phyloP scores from a whole-genome alignment of 1,140 invertebrate species.

The Stratiolaelaps scimitus region DNA sequence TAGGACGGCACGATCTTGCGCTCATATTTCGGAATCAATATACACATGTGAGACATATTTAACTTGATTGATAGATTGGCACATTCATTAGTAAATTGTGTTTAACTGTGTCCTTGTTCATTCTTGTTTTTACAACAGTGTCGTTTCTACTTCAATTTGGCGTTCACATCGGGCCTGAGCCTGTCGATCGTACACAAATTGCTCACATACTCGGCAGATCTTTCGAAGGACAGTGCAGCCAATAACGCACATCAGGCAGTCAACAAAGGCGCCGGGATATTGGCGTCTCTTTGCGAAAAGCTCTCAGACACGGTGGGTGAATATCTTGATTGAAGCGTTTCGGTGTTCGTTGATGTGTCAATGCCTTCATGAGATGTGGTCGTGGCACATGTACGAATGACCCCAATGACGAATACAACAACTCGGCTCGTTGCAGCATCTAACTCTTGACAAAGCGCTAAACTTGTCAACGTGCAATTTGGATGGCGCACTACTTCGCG shows the following conservation, averaged over 20 bases:
- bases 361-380: no score
- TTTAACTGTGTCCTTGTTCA: no score
- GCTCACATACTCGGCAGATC: not conserved
- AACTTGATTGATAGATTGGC: no score
- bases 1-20: no score
- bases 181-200: not conserved
- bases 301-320: not conserved
- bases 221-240: not conserved
- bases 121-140: not conserved
- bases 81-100: no score
- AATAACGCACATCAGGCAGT: constrained; percentile 5
- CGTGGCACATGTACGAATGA: no score
- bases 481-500: not conserved
- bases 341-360: not conserved
- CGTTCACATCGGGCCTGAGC: constrained; percentile 9
- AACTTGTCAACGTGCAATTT: constrained; percentile 6
- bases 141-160: constrained; percentile 21
- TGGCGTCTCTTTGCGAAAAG: constrained; percentile 1
- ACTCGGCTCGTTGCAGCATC: not conserved
- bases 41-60: no score
- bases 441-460: not conserved
- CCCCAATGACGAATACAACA: not conserved
- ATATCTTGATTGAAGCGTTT: not conserved
- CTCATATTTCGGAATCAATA: no score
- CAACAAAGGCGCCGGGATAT: not conserved